Base-by-base conservation (phyloP, 2,888 invertebrate genomes). In the Pemphredon lugubris region DNA sequence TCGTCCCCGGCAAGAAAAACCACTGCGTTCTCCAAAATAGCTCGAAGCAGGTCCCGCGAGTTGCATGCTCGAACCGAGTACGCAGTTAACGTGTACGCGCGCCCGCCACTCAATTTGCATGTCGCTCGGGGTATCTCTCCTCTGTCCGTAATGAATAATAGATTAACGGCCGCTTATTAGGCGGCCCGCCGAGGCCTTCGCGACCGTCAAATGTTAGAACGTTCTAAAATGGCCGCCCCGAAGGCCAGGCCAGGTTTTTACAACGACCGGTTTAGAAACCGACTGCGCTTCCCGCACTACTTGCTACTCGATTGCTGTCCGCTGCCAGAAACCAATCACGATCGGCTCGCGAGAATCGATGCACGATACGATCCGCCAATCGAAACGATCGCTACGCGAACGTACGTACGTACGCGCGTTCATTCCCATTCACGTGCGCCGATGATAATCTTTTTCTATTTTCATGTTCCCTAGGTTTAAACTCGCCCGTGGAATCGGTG, bases 251-350 rank as follows among this genome's bases (percentile, higher is more conserved):
- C 79, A 74, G 71, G 81, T 86, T 84, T 86, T 86, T 86, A 83
- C 83, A 81, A 84, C 88, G 86, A 89, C 89, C 88, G 88, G 88
- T 88, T 88, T 87, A 87, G 87, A 87, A 87, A 84, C 83, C 73
- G 73, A 72, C 73, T 59, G 73, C 64, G 65, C 69, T 59, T 77
- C 81, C 76, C 77, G 78, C 83, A 14, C 60, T 71, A 34, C 65
- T 50, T 40, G 64, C 54, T 30, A 40, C 67, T 60, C 75, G 50
- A 58, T 58, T 57, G 32, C 54, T 39, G 58, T 61, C 68, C 59
- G 34, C 70, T 55, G 65, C 65, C 64, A 59, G 70, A 71, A 73
- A 80, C 80, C 83, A 83, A 83, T 83, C 83, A 75, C 77, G 79
- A 81, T 77, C 76, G 74, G 53, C 55, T 51, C 20, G 16, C 55